Conservation (phyloP, 2,797 vertebrate genomes). For the Poeciliopsis turneri region DNA sequence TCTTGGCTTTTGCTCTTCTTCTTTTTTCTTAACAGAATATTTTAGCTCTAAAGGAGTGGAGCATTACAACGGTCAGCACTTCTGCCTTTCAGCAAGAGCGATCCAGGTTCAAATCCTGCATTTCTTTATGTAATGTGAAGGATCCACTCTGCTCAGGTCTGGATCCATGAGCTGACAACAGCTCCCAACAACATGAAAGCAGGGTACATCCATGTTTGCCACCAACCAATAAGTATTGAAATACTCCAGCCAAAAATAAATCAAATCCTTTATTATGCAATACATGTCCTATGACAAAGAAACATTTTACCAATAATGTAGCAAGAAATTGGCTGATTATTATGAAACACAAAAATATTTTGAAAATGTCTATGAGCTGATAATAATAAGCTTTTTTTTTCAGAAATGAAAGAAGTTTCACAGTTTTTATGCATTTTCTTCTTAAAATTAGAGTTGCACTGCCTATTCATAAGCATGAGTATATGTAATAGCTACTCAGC, state of each 20-base stretch:
- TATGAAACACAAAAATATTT: background rate
- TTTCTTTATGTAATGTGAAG: background rate
- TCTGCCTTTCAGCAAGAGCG: background rate
- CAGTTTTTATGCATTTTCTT: background rate
- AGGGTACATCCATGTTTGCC: background rate
- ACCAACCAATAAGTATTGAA: background rate
- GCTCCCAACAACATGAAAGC: too few relatives aligned
- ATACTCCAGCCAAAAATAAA: background rate
- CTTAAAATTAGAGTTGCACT: background rate
- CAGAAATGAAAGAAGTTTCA: background rate
- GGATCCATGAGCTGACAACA: background rate
- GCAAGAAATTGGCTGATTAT: background rate
- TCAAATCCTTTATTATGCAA: background rate
- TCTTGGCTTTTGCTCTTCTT: background rate
- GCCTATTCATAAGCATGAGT: background rate
- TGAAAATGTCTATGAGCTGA: background rate
- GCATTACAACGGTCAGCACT: background rate
- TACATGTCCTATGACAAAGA: background rate
- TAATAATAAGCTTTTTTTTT: background rate
- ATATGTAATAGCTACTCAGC: background rate
- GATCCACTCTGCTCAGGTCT: background rate
- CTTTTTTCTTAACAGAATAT: conserved; percentile 15
- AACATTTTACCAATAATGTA: background rate
- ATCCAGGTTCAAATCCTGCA: background rate
- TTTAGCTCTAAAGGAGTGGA: background rate